Base-by-base conservation (phyloP, 2,888 invertebrate genomes). In the Oithona nana region DNA sequence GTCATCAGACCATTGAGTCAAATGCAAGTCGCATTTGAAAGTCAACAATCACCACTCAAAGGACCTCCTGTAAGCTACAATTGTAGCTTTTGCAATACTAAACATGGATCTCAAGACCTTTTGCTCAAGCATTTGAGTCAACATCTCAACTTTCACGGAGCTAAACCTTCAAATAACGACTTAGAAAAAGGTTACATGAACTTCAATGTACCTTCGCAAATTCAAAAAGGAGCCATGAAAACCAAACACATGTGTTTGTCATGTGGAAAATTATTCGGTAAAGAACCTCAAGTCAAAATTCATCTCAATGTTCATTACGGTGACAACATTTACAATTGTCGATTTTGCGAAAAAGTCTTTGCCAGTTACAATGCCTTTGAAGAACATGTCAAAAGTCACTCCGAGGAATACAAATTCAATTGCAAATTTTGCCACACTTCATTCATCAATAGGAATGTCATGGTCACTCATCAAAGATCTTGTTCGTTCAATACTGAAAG, bases 201-300 rank as follows among this genome's bases (percentile, higher is more conserved):
- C 39, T 39, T 39, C 8, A 39, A 39, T 11, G 39, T 39, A 39
- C 39, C 39, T 39, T 39, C 39, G 8, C 6, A 39, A 11, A 11
- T 31, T 31, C 22, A 56, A 16, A 28, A 56, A 30, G 29, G 29
- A 24, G 24, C 56, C 26, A n/a, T 28, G 28, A 26, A 48, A 20
- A 20, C 24, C 48, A 55, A 62, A 56, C 20, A 16, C 55, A 31
- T 62, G 31, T 62, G 62, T 28, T 54, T 62, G 20, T 56, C 28
- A 31, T 62, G 62, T 28, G 62, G 62, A 13, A 62, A 62, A 28
- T 29, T 56, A 20, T 62, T 62, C 26, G 48, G 26, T n/a, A 56
- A 58, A 22, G 56, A 39, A 28, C 16, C 13, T 13, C 52, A 39
- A 28, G 62, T 62, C 22, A 56, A 62, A 26, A 56, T 56, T 29